Base-by-base conservation (phyloP, 2,113 vertebrate genomes). In the Aptenodytes patagonicus region DNA sequence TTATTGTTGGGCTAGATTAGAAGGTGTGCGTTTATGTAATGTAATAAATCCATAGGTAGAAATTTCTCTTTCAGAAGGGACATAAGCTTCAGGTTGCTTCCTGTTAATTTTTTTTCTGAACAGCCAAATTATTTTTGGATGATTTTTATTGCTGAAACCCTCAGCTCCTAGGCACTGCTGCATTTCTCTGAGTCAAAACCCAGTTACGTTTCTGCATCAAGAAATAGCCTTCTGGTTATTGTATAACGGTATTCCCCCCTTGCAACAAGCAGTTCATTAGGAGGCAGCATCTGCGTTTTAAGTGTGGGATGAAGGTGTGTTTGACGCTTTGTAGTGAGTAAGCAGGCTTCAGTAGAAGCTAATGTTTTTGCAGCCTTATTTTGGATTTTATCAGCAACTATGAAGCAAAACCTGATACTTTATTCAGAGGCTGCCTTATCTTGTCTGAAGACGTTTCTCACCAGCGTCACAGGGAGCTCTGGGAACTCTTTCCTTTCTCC, bases 251-350 rank as follows among this genome's bases (percentile, higher is more conserved):
- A 44, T 97, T 77, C 77, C 91, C 78, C 83, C 82, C 82, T 90
- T 87, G 91, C 85, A 93, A 93, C 75, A 79, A 83, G 68, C 62
- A 26, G 68, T 92, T 97, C 94, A 83, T 97, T 93, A 93, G 93
- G 89, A 96, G 93, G 95, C 93, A 90, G 93, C 83, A 93, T 95
- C 94, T 97, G 96, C 91, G 81, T 95, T 97, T 72, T 26, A 44
- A 80, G 96, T 94, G 93, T 96, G 93, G 90, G 95, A 89, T 93
- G 95, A 94, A 97, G 95, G 97, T 96, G 95, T 93, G 94, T 92
- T 96, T 93, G 95, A 96, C 95, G 87, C 88, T 94, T 57, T 58
- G 62, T 93, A 95, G 93, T 96, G 95, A 96, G 97, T 90, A 94
- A 97, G 95, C 94, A 95, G 65, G 75, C 91, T 91, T 72, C 87